Base-by-base conservation (phyloP, 2,113 vertebrate genomes). In the Sphyrna mokarran region DNA sequence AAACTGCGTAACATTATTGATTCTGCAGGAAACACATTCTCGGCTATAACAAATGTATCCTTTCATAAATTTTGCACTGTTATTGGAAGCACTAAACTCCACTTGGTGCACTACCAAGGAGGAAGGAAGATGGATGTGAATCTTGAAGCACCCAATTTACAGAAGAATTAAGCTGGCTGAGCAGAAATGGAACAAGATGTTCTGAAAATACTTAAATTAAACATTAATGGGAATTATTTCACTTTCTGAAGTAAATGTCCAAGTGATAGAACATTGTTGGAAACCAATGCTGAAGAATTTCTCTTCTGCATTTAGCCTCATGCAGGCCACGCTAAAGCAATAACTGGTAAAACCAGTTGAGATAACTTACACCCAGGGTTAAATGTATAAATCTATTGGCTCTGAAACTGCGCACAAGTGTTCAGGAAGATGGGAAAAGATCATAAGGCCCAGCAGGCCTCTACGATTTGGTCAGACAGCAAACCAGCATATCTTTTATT, bases 111-210 rank as follows among this genome's bases (percentile, higher is more conserved):
- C 58, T 80, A 68, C 76, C 93, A 72, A 95, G 83, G 96, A 95
- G 96, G 95, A 89, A 96, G 85, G 43, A 95, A 96, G 96, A 96
- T 96, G 96, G 96, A 97, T 96, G 96, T 96, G 96, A 96, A 96
- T 96, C 96, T 96, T 96, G 96, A 96, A 96, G 94, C 96, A 96
- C 96, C 96, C 97, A 96, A 97, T 97, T 97, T 97, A 97, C 96
- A 95, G 95, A 95, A 95, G 96, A 96, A 96, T 96, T 96, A 97
- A 97, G 97, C 97, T 96, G 96, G 96, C 96, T 96, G 96, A 96
- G 96, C 96, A 95, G 69, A 76, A 95, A 72, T 95, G 69, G 69
- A 72, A 95, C 69, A 70, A 72, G 68, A 95, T 54, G 94, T 95
- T 95, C 94, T 68, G 70, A 95, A 95, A 95, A 95, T 95, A 95